These are phyloP conservation scores for Catalaphyllia jardinei DNA, from an alignment of 64 coral and sea anemone genomes.

Conservation along the genomic window DNA sequence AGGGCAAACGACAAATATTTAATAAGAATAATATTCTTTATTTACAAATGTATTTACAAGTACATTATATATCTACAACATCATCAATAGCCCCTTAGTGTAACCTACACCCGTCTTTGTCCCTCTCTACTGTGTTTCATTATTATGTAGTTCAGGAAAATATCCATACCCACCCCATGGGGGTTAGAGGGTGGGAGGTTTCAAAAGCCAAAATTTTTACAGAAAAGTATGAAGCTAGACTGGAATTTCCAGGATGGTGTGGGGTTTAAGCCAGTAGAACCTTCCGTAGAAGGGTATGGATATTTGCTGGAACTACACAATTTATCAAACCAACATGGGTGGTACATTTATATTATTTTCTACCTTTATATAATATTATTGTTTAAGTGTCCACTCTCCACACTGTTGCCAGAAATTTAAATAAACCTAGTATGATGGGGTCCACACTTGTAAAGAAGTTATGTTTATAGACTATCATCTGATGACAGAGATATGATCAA, in stretches of 20 bases:
- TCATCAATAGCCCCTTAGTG: background rate
- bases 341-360: constrained; percentile 1
- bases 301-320: too few relatives aligned
- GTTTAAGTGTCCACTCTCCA: background rate
- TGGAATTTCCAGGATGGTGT: too few relatives aligned
- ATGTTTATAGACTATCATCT: too few relatives aligned
- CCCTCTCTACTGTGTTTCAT: background rate
- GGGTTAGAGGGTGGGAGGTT: too few relatives aligned
- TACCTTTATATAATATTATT: background rate
- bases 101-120: background rate
- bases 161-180: too few relatives aligned
- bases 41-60: constrained; percentile 40
- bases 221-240: too few relatives aligned
- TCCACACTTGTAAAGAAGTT: too few relatives aligned
- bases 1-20: background rate
- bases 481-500: too few relatives aligned
- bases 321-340: too few relatives aligned
- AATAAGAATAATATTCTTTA: background rate
- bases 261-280: too few relatives aligned
- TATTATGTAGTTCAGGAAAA: background rate
- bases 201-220: too few relatives aligned
- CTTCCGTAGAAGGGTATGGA: too few relatives aligned
- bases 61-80: constrained; percentile 28
- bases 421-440: background rate
- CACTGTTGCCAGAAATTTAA: background rate